Conservation (phyloP, 1,140 invertebrate genomes). For the Mya arenaria region DNA sequence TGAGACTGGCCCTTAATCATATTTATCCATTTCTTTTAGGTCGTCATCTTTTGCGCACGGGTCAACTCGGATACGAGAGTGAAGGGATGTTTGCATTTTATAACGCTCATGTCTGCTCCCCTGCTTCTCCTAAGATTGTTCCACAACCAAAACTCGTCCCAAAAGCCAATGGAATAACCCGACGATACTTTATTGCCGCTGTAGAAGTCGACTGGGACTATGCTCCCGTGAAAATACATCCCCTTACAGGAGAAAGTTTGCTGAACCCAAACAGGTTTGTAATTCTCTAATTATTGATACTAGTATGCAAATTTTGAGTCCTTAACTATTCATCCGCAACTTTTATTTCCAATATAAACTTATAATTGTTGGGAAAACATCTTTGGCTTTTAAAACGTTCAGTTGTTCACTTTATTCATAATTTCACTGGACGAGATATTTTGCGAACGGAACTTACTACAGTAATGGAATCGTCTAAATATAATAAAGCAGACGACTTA, state of each 20-base stretch:
- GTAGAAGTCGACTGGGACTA: slow-evolving; percentile 72
- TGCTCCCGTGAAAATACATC: slow-evolving; percentile 54
- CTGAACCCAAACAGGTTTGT: slow-evolving; percentile 39
- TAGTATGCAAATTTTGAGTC: background rate
- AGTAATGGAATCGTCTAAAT: background rate
- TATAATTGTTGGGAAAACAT: background rate
- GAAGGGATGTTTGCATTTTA: slow-evolving; percentile 31
- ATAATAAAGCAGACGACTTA: background rate
- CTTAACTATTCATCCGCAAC: background rate
- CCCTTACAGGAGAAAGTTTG: background rate
- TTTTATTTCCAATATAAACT: background rate
- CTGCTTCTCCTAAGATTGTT: background rate
- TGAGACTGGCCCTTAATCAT: too few relatives aligned
- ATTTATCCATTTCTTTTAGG: too few relatives aligned
- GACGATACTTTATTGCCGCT: slow-evolving; percentile 66
- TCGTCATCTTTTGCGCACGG: background rate
- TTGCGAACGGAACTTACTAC: background rate
- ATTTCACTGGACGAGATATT: background rate
- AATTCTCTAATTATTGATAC: background rate
- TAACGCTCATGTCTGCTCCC: slow-evolving; percentile 10
- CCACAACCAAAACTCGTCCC: background rate
- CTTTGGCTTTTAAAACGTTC: background rate
- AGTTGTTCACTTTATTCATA: background rate
- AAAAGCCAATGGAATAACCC: background rate
- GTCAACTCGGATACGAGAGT: slow-evolving; percentile 22